Base-by-base conservation (phyloP, 2,888 invertebrate species). In the Apodemia zela region DNA sequence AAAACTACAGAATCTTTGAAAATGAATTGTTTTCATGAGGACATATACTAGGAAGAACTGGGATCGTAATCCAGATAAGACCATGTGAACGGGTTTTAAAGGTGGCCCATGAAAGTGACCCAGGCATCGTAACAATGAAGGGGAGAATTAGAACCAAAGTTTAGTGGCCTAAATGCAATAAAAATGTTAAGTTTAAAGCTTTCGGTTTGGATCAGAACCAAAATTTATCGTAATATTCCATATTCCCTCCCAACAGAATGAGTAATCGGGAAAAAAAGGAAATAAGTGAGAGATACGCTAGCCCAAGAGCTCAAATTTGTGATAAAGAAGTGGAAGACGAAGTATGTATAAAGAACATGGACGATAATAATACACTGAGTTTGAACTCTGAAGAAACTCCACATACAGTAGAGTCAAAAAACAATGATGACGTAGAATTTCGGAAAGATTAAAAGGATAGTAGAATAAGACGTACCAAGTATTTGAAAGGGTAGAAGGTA, bases 201-300 rank as follows among this genome's bases (percentile, higher is more conserved):
- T 38, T 38, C 13, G 3, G 38, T 38, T 38, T 38, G 38, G 13
- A 38, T 8, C 18, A 18, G 8, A 49, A 49, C 17, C 8, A 18
- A 18, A 11, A n/a, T 59, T 38, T 18, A 4, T 18, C 29, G 18
- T 17, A 60, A 58, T 33, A 42, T 57, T 10, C 62, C 62, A 3
- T 58, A 58, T 8, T 58, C 17, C 29, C 49, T n/a, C 47, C 8
- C 45, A 62, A 42, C 7, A 17, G 35, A 64, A 64, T 47, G 17
- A 47, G 47, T 8, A n/a, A 47, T 47, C 17, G 47, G 17, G 6
- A 47, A 17, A n/a, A 47, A 47, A 47, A 47, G 17, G n/a, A 47
- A 17, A 47, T 8, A n/a, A 17, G 47, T 17, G 15, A 47, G 47
- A n/a, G n/a, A n/a, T n/a, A n/a, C n/a, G n/a, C n/a, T n/a, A n/a